A percentile compares a stretch with the other conserved stretches of the same genome.
These are phyloP conservation scores for Lasaia peninsularis DNA, from an alignment of 1,140 invertebrate genomes.

Conservation along the genomic window DNA sequence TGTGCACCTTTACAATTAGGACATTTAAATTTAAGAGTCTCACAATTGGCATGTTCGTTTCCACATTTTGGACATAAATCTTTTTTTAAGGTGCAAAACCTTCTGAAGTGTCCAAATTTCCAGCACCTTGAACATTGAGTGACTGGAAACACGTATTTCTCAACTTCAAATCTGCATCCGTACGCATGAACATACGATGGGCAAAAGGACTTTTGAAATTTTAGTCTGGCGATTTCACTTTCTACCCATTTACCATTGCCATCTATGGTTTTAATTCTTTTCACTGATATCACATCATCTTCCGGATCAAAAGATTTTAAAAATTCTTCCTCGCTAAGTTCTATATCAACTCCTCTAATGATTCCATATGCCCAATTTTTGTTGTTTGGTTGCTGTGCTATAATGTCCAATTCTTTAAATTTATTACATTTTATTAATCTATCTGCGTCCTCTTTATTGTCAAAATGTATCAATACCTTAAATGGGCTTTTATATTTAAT, in stretches of 20 bases:
- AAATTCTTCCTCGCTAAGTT: constrained; percentile 22
- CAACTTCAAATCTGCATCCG: constrained; percentile 20
- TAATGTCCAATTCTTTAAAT: constrained; percentile 22
- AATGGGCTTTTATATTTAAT: constrained; percentile 32
- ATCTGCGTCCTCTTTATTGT: constrained; percentile 18
- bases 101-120: constrained; percentile 24
- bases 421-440: constrained; percentile 23
- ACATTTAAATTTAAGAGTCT: constrained; percentile 17
- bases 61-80: constrained; percentile 25
- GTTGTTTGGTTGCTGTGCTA: constrained; percentile 18
- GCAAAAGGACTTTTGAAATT: constrained; percentile 22
- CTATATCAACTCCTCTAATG: constrained; percentile 26
- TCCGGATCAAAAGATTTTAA: constrained; percentile 14
- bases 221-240: constrained; percentile 25
- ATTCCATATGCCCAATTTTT: constrained; percentile 21
- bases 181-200: constrained; percentile 22
- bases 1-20: constrained; percentile 26
- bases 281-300: constrained; percentile 20
- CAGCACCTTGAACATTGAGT: constrained; percentile 21
- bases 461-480: constrained; percentile 26
- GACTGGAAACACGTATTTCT: constrained; percentile 26
- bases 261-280: constrained; percentile 25
- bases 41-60: not conserved
- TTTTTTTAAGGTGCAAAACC: constrained; percentile 20
- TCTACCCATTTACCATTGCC: constrained; percentile 24